Conservation (phyloP, 2,888 invertebrate species). For the Agrilus biguttatus region DNA sequence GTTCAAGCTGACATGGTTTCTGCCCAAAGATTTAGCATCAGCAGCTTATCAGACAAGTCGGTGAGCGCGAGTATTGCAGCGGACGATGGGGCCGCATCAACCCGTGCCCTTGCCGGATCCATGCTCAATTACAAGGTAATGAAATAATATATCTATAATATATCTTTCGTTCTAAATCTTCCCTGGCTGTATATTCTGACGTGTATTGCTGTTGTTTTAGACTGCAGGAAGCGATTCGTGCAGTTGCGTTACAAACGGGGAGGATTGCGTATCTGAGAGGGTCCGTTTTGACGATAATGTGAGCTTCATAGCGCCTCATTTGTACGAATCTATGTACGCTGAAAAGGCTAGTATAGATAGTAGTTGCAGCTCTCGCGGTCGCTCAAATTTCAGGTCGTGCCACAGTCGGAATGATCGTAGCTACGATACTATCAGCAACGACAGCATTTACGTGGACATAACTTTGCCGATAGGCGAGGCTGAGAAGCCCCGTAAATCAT, state of each 20-base stretch:
- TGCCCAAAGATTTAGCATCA: slow-evolving; percentile 47
- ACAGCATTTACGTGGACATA: slow-evolving; percentile 29
- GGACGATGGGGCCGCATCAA: slow-evolving; percentile 55
- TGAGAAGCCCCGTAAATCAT: slow-evolving; percentile 25
- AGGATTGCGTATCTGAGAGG: slow-evolving; percentile 45
- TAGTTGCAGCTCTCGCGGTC: slow-evolving; percentile 26
- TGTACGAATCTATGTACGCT: slow-evolving; percentile 18
- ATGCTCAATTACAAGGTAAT: slow-evolving; percentile 49
- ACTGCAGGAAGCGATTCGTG: slow-evolving; percentile 31
- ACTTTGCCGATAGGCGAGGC: slow-evolving; percentile 17
- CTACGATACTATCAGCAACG: slow-evolving; percentile 24
- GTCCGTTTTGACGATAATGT: slow-evolving; percentile 51
- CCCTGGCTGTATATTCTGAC: not conserved
- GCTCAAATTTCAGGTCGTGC: slow-evolving; percentile 9
- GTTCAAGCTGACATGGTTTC: slow-evolving; percentile 55
- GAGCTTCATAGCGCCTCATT: slow-evolving; percentile 36
- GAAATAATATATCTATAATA: not conserved
- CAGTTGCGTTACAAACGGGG: slow-evolving; percentile 31
- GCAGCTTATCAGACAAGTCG: slow-evolving; percentile 55
- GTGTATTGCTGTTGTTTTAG: slow-evolving; percentile 16
- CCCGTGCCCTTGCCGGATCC: slow-evolving; percentile 64
- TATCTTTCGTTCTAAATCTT: not conserved
- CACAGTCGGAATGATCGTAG: slow-evolving; percentile 14
- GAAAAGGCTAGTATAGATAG: slow-evolving; percentile 32
- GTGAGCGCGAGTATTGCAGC: slow-evolving; percentile 42